Percentiles rank a stretch among this genome's conserved stretches.
phyloP scores from a whole-genome alignment of 2,888 invertebrate genomes.

The Campoplex nolae region DNA sequence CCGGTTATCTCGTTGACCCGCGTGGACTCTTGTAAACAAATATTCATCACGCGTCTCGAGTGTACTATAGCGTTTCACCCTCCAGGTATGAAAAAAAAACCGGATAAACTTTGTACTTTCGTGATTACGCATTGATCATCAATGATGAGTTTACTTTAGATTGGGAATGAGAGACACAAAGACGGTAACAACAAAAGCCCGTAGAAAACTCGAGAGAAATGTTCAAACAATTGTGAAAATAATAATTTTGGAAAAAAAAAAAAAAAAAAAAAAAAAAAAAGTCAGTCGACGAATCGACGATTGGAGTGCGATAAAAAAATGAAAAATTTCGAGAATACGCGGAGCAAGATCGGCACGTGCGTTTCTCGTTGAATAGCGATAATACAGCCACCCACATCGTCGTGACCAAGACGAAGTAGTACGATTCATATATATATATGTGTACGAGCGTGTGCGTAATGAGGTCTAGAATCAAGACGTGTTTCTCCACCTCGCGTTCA shows the following conservation, averaged over 20 bases:
- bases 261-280: not conserved
- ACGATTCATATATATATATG: slow-evolving; percentile 17
- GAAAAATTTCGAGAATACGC: slow-evolving; percentile 8
- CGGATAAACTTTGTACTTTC: slow-evolving; percentile 45
- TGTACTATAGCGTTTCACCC: not conserved
- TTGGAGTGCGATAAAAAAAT: not conserved
- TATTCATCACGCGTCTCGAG: slow-evolving; percentile 47
- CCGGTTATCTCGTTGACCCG: slow-evolving; percentile 36
- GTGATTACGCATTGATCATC: slow-evolving; percentile 39
- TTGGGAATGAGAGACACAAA: not conserved
- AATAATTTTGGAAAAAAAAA: not conserved
- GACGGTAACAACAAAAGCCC: not conserved
- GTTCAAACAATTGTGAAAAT: no score
- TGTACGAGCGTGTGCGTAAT: not conserved
- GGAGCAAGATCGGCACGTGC: slow-evolving; percentile 48
- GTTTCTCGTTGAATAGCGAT: slow-evolving; percentile 54
- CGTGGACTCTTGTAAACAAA: slow-evolving; percentile 1
- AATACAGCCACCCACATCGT: slow-evolving; percentile 51
- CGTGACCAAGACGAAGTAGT: slow-evolving; percentile 27
- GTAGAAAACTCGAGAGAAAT: not conserved
- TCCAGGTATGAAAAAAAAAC: slow-evolving; percentile 40
- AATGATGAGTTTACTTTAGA: not conserved
- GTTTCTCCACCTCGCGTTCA: slow-evolving; percentile 28
- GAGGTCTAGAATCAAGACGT: slow-evolving; percentile 49
- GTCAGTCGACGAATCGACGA: no score